Evolutionary conservation across 2,888 invertebrate species (phyloP), one percentile per base, ranked within the genome.

Genomic region (Ectemnius lituratus): DNA sequence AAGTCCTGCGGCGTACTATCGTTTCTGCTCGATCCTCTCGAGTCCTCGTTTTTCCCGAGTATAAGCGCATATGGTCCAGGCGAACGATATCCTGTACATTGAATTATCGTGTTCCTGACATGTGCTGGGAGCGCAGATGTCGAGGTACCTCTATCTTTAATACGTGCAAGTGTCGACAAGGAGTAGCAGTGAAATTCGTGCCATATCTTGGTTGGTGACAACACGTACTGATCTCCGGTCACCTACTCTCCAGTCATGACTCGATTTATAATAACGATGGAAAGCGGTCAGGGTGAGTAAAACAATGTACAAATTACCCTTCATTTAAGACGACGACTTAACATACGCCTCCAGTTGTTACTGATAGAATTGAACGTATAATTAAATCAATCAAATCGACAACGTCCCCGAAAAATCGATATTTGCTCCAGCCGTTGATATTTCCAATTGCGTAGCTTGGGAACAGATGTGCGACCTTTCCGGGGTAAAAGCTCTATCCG

Each of bases 271-370:
- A 14, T 47, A 20, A 37, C 20, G 37, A 23, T 49, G 46, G 67
- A 23, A 23, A 3, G 23, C 3, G 23, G 2, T 23, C 2, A 3
- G 5, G 67, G 59, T 47, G 57, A 62, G 37, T 76, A 75, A 80
- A 81, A 85, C 86, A 88, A 88, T 89, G 88, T 88, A 87, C 87
- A 85, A 88, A 89, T 89, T 89, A 89, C 84, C 87, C 87, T 86
- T 89, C 88, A 89, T 89, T 88, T 88, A 88, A 88, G 88, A 85
- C 85, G 84, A 84, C 85, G 86, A 87, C 86, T 86, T 86, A 86
- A 86, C 85, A 84, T 80, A 80, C 70, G 77, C 6, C 52, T 6
- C 81, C 81, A 85, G 81, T 80, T 79, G 80, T 76, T 80, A 70
- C 77, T 66, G 73, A 79, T 75, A 76, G 78, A 82, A 82, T 82